Evolutionary conservation across 2,797 vertebrate species (phyloP).

Genomic region (Chloroceryle inda): DNA sequence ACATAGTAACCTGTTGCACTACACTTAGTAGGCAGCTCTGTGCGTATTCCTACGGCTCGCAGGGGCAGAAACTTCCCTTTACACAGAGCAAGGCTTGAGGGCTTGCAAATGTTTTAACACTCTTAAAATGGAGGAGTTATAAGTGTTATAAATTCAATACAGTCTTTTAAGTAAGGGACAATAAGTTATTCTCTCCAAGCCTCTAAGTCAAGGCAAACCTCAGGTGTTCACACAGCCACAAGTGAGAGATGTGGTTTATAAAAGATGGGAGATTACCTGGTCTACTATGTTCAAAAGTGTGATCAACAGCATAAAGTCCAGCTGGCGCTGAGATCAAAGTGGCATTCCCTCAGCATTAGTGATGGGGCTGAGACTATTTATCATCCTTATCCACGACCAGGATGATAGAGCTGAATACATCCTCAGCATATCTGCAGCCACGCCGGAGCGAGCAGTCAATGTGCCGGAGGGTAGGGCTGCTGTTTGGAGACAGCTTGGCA

Average conservation of each 20-base stretch:
- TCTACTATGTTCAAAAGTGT: accelerated
- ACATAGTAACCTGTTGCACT: too few relatives aligned
- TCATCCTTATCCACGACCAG: not conserved
- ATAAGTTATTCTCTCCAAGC: not conserved
- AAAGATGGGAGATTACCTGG: not conserved
- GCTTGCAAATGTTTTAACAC: not conserved
- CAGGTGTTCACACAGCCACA: not conserved
- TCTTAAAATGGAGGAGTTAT: not conserved
- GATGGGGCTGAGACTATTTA: not conserved
- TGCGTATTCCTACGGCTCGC: accelerated
- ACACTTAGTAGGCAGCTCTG: not conserved
- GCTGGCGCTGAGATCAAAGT: accelerated
- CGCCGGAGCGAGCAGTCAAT: not conserved
- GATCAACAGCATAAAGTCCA: not conserved
- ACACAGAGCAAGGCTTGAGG: not conserved
- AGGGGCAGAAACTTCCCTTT: not conserved
- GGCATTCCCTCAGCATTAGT: not conserved
- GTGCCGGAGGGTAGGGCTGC: not conserved
- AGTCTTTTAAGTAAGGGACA: not conserved
- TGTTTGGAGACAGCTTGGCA: not conserved
- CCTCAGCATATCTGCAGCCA: not conserved
- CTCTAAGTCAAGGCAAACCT: not conserved
- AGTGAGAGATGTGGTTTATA: not conserved
- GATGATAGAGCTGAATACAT: not conserved
- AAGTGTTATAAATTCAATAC: not conserved